Conservation (phyloP, 2,113 vertebrate species). For the Cynoglossus semilaevis region DNA sequence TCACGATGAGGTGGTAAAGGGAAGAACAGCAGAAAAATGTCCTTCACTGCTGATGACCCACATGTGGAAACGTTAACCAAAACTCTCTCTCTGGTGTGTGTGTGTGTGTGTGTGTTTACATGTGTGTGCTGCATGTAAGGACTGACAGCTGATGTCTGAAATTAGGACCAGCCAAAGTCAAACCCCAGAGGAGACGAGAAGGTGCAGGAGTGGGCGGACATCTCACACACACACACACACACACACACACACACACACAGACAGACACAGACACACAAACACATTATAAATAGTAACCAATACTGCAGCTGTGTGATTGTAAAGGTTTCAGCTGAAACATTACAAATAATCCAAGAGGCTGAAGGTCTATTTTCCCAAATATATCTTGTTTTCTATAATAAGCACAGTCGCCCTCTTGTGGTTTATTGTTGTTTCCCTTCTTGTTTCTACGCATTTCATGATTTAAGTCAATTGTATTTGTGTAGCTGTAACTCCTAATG, state of each 20-base stretch:
- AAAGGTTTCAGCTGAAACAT: too few relatives aligned
- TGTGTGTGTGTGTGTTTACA: slow-evolving; percentile 2
- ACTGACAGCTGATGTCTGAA: slow-evolving; percentile 50
- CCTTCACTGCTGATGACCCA: slow-evolving; percentile 1
- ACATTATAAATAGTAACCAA: neutral
- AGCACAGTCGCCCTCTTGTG: too few relatives aligned
- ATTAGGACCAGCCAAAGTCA: slow-evolving; percentile 46
- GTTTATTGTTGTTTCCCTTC: too few relatives aligned
- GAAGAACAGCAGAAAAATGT: neutral
- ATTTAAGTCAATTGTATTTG: too few relatives aligned
- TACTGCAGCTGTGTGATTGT: too few relatives aligned
- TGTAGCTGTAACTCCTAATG: too few relatives aligned
- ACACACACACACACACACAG: slow-evolving; percentile 8
- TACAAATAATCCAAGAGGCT: too few relatives aligned
- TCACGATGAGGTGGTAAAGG: neutral
- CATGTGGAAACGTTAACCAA: slow-evolving; percentile 1
- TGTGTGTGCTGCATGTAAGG: slow-evolving; percentile 9
- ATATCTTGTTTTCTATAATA: too few relatives aligned
- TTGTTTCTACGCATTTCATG: too few relatives aligned
- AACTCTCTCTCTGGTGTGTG: slow-evolving; percentile 1
- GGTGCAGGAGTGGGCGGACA: slow-evolving; percentile 12
- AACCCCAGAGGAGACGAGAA: slow-evolving; percentile 25
- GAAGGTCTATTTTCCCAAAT: too few relatives aligned
- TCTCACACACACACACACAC: slow-evolving; percentile 6
- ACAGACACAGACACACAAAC: slow-evolving; percentile 8